Percentiles rank a stretch among this genome's conserved stretches.
Evolutionary conservation across 2,113 vertebrate genomes (phyloP).

Genomic region (Felis chaus): DNA sequence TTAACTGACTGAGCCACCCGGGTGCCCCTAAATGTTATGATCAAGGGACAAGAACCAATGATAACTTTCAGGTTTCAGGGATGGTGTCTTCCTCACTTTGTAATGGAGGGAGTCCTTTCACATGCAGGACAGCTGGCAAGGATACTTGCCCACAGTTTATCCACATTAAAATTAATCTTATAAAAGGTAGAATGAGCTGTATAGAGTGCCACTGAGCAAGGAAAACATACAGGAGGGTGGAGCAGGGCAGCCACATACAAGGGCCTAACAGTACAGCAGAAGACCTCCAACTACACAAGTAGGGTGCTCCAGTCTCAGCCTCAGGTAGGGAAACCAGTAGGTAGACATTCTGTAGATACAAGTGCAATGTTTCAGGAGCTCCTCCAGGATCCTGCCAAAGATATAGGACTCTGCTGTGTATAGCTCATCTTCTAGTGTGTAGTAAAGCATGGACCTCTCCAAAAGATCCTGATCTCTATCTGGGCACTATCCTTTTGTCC

Average conservation of each 20-base stretch:
- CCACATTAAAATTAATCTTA: conserved; percentile 90
- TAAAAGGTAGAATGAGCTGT: conserved; percentile 89
- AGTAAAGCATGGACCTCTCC: conserved; percentile 91
- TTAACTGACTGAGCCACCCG: no score
- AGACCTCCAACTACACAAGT: conserved; percentile 88
- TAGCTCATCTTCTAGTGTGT: conserved; percentile 91
- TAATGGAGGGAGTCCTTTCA: background rate
- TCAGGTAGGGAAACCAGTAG: conserved; percentile 91
- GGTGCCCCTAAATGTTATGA: no score
- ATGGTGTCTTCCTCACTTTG: background rate
- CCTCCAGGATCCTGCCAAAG: conserved; percentile 92
- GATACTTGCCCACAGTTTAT: conserved; percentile 89
- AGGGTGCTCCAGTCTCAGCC: conserved; percentile 78
- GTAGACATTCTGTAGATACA: conserved; percentile 90
- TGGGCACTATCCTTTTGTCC: background rate
- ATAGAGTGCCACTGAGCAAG: conserved; percentile 89
- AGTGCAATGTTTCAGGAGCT: conserved; percentile 89
- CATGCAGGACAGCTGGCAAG: background rate
- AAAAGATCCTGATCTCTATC: conserved; percentile 85
- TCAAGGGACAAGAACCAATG: background rate
- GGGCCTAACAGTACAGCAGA: conserved; percentile 88
- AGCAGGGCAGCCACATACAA: conserved; percentile 88
- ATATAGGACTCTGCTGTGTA: conserved; percentile 90
- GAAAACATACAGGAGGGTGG: conserved; percentile 89
- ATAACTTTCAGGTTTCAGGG: background rate